Evolutionary conservation across 53 echinoderm and acorn worm genomes (phyloP), one percentile per base, ranked within the genome.

Genomic region (Apostichopus leukothele): DNA sequence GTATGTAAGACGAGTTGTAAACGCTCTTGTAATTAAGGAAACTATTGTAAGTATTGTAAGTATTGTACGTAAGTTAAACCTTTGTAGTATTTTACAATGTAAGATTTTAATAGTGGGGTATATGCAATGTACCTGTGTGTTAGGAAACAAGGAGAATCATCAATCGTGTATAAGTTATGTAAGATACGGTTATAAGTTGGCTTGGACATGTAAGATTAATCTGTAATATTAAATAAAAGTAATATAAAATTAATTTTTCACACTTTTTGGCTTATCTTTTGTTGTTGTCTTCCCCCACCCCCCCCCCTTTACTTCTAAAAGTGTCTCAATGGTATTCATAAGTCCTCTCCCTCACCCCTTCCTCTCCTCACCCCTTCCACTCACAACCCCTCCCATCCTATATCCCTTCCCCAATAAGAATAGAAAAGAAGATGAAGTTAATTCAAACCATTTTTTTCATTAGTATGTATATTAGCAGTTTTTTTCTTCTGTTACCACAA

Each of bases 201-300:
- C 81, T 55, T 81, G 81, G 81, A 81, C 55, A 81, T 81, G 77
- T 81, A 81, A 81, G 81, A 81, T 55, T 81, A 81, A 55, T 52
- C 81, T 81, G 81, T 81, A 81, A 81, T 57, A 81, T 81, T 81
- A 81, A 81, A 81, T 81, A 81, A 81, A 81, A 81, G 81, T 81
- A 81, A 81, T 81, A 81, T 81, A 81, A 81, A 81, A 81, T 81
- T 81, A 22, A 9, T 13, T 9, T 81, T 81, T 81, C 9, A 0
- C 54, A 1, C 12, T 21, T 79, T 18, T 5, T 81, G 39, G 19
- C 10, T 57, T 57, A 0, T 57, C 10, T 57, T 7, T 57, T 57
- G 57, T 57, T 61, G 61, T 61, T 13, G 0, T 13, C 61, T 61
- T 6, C 61, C 61, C 61, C 13, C 61, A 1, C 13, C 61, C 13